phyloP scores from a whole-genome alignment of 2,797 vertebrate genomes.

The Rousettus madagascariensis region DNA sequence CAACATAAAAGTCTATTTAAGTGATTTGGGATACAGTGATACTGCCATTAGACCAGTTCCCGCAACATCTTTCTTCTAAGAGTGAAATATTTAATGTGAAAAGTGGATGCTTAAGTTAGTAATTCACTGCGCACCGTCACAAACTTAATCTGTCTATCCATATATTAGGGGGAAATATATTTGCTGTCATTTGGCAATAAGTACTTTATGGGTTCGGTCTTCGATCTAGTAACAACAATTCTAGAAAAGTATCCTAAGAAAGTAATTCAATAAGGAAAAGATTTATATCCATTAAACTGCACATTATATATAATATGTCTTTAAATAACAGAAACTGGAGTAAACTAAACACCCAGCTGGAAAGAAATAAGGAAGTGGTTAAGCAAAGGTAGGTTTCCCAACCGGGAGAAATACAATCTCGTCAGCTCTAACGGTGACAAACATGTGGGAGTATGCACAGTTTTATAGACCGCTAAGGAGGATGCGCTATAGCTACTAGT shows the following conservation, averaged over 20 bases:
- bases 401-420: neutral
- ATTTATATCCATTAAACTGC: neutral
- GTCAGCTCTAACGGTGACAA: neutral
- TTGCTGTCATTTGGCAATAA: neutral
- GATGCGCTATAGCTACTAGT: neutral
- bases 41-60: neutral
- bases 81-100: neutral
- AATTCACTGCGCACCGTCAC: neutral
- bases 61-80: neutral
- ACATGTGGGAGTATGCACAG: neutral
- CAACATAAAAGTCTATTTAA: neutral
- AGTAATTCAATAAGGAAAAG: neutral
- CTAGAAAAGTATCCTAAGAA: neutral
- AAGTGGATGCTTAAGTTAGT: neutral
- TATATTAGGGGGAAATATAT: neutral
- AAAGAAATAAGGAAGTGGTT: neutral
- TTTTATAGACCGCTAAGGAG: neutral
- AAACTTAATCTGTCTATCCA: neutral
- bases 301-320: neutral
- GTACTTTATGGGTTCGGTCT: neutral
- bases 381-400: neutral
- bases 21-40: neutral
- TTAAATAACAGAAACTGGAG: neutral
- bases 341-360: neutral
- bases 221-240: neutral